These are phyloP conservation scores for Cheiracanthium punctorium DNA, from an alignment of 2,888 invertebrate species.

Conservation along the genomic window DNA sequence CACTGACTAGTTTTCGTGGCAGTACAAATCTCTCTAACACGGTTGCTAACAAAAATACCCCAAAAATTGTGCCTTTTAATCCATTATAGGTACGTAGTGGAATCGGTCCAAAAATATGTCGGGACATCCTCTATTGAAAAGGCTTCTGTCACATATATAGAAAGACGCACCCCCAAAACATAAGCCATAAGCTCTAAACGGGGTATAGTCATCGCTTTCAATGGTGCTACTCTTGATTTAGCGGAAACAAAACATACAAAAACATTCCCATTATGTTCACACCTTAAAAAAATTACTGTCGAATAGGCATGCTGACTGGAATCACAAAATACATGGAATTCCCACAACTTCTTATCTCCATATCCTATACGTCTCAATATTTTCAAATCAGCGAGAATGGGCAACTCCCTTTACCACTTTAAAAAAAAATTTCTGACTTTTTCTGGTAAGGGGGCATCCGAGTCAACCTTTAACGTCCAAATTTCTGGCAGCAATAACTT, in stretches of 20 bases:
- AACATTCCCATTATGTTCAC: background rate
- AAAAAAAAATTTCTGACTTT: background rate
- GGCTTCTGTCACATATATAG: too few relatives aligned
- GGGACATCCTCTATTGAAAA: too few relatives aligned
- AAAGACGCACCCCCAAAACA: too few relatives aligned
- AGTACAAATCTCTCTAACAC: background rate
- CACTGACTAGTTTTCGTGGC: background rate
- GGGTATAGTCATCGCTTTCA: constrained; percentile 1
- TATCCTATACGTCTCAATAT: background rate
- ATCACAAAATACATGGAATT: constrained; percentile 13
- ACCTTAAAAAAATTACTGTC: background rate
- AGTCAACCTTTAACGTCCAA: constrained; percentile 62
- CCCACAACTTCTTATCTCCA: background rate
- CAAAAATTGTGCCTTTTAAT: background rate
- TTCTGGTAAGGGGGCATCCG: background rate
- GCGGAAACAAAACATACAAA: background rate
- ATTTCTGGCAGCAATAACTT: constrained; percentile 9
- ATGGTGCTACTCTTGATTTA: background rate
- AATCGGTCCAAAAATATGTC: constrained; percentile 8
- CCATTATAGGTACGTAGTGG: background rate
- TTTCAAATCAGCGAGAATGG: background rate
- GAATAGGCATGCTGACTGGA: constrained; percentile 10
- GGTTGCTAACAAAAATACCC: constrained; percentile 1
- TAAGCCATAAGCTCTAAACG: background rate
- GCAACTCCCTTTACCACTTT: too few relatives aligned